Evolutionary conservation across 2,797 vertebrate genomes (phyloP).

Genomic region (Pantherophis alleghaniensis): DNA sequence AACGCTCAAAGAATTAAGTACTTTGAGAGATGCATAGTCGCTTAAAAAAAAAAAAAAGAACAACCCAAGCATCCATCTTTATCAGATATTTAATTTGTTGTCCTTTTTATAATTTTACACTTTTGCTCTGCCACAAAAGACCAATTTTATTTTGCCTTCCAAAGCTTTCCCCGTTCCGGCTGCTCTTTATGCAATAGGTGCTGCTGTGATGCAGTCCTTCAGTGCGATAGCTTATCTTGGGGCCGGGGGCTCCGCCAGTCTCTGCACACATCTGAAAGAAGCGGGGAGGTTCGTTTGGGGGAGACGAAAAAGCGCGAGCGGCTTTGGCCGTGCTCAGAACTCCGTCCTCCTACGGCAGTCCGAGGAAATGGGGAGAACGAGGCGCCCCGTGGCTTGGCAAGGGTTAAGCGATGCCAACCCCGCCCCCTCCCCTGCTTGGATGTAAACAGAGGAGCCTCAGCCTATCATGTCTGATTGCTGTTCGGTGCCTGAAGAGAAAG

Average conservation of each 20-base stretch:
- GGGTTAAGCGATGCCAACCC: constrained; percentile 69
- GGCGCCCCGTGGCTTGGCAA: constrained; percentile 25
- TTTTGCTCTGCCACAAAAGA: neutral
- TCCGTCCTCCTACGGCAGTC: neutral
- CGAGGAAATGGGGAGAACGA: neutral
- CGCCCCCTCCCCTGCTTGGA: constrained; percentile 67
- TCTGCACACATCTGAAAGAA: neutral
- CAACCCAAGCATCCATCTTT: neutral
- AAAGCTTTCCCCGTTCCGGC: neutral
- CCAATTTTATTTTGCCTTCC: neutral
- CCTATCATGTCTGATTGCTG: constrained; percentile 84
- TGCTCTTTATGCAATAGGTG: neutral
- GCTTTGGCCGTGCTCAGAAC: neutral
- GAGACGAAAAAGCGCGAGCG: neutral
- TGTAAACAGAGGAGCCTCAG: constrained; percentile 81
- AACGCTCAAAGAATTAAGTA: constrained; percentile 8
- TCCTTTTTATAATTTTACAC: neutral
- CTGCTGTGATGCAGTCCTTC: neutral
- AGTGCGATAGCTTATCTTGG: neutral
- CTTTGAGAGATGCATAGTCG: neutral
- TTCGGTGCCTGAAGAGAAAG: constrained; percentile 68
- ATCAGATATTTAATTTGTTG: neutral
- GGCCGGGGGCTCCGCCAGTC: neutral
- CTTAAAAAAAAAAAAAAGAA: neutral
- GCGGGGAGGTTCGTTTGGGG: neutral